Conservation (phyloP, 2,797 vertebrate species). For the Helicolenus hilgendorfi region DNA sequence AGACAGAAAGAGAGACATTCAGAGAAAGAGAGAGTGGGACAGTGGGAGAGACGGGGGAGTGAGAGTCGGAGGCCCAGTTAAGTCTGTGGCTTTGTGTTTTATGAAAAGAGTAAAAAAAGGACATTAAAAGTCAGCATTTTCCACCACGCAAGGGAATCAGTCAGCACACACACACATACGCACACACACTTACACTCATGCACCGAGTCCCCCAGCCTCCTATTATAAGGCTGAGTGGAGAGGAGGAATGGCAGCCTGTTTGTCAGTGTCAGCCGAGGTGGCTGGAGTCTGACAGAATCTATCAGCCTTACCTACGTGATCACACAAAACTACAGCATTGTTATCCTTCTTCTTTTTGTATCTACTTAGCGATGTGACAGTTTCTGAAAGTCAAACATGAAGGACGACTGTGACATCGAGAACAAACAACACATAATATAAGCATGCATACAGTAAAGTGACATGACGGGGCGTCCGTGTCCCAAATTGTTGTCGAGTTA, state of each 20-base stretch:
- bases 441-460: neutral
- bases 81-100: conserved; percentile 90
- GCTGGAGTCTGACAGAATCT: conserved; percentile 21
- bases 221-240: conserved; percentile 83
- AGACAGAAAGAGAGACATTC: conserved; percentile 31
- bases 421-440: neutral
- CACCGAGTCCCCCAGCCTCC: conserved; percentile 69
- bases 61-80: conserved; percentile 81
- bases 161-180: conserved; percentile 30
- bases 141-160: conserved; percentile 79
- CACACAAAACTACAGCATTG: neutral
- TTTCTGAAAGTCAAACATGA: neutral
- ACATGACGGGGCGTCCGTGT: neutral
- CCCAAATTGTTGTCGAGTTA: neutral
- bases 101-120: conserved; percentile 82
- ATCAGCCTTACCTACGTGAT: neutral
- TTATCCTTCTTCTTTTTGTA: neutral
- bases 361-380: neutral
- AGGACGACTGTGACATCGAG: neutral
- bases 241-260: conserved; percentile 76
- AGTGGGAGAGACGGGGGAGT: conserved; percentile 72
- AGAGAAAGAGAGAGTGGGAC: conserved; percentile 49
- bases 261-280: conserved; percentile 48
- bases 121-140: conserved; percentile 90
- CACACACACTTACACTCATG: conserved; percentile 30